Evolutionary conservation across 1,140 invertebrate genomes (phyloP).

Genomic region (Mylabris phalerata): DNA sequence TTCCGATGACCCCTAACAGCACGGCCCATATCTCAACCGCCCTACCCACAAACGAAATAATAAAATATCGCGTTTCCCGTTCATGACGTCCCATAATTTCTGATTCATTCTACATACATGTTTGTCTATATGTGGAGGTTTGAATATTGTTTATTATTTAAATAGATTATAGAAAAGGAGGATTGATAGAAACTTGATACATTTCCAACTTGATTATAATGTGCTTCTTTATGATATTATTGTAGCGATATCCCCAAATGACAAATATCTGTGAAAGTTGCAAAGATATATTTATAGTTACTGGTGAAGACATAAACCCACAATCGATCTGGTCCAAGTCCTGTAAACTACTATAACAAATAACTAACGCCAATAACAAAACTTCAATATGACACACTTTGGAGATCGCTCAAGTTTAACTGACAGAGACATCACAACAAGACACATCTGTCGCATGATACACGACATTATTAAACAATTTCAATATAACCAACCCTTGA

Average conservation of each 20-base stretch:
- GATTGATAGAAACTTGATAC: background rate
- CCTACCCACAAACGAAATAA: slow-evolving; percentile 5
- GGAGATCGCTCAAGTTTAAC: slow-evolving; percentile 33
- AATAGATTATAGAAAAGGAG: background rate
- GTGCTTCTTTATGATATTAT: background rate
- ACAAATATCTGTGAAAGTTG: slow-evolving; percentile 10
- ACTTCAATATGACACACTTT: slow-evolving; percentile 38
- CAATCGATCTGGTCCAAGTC: slow-evolving; percentile 25
- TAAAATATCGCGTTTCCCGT: slow-evolving; percentile 6
- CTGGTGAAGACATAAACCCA: slow-evolving; percentile 22
- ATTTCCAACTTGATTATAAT: slow-evolving; percentile 9
- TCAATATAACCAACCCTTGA: background rate
- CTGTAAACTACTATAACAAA: slow-evolving; percentile 28
- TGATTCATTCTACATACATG: background rate
- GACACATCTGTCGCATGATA: slow-evolving; percentile 26
- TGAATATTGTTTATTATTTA: slow-evolving; percentile 8
- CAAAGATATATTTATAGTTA: slow-evolving; percentile 18
- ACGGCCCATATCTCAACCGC: slow-evolving; percentile 6
- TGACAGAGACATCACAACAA: slow-evolving; percentile 37
- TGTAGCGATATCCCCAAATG: background rate
- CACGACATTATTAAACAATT: slow-evolving; percentile 2
- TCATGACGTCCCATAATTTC: slow-evolving; percentile 1
- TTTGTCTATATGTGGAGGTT: no score
- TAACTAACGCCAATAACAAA: slow-evolving; percentile 35
- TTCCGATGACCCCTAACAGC: slow-evolving; percentile 1